Conservation (phyloP, 2,113 vertebrate species). For the Pachycephala philippinensis region DNA sequence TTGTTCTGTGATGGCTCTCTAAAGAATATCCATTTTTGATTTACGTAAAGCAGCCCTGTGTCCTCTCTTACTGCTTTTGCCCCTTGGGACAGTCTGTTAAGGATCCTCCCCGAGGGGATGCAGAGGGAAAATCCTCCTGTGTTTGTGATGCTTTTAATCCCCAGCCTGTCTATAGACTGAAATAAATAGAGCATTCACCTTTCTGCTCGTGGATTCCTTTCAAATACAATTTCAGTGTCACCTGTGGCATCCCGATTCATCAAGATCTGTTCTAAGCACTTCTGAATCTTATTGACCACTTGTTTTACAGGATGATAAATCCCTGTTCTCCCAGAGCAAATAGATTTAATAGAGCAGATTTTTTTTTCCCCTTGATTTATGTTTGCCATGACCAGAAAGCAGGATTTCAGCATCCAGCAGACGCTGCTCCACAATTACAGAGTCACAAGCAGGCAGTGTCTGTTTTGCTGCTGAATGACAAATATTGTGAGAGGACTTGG, state of each 20-base stretch:
- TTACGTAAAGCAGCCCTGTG: neutral
- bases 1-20: neutral
- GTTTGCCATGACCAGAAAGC: conserved; percentile 27
- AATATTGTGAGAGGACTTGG: neutral
- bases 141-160: neutral
- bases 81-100: neutral
- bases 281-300: conserved; percentile 48
- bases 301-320: conserved; percentile 47
- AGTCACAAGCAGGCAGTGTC: neutral
- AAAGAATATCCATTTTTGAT: neutral
- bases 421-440: neutral
- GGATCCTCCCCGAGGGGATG: neutral
- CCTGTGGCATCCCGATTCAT: conserved; percentile 46
- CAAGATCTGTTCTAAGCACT: conserved; percentile 2
- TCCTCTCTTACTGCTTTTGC: neutral
- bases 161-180: neutral
- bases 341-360: conserved; percentile 15
- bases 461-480: conserved; percentile 30
- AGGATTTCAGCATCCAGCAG: neutral
- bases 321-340: conserved; percentile 34
- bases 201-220: neutral
- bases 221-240: neutral
- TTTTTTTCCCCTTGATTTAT: conserved; percentile 61
- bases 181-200: neutral
- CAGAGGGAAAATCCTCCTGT: neutral